Base-by-base conservation (phyloP, 2,888 invertebrate genomes). In the Steinernema hermaphroditum region DNA sequence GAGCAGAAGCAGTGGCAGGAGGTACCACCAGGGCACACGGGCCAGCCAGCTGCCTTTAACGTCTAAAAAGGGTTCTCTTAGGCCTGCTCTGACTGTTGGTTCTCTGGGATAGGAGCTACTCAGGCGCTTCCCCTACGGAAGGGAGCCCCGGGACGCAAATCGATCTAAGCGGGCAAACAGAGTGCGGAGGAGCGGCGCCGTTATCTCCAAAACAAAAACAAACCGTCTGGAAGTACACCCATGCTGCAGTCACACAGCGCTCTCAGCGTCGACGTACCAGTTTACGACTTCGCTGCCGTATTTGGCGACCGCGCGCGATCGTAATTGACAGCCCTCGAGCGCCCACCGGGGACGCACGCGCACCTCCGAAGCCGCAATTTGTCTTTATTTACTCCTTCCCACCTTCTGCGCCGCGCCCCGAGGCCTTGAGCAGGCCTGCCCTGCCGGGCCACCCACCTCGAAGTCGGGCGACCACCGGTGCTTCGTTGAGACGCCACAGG, bases 401-500 rank as follows among this genome's bases (percentile, higher is more conserved):
- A 12, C 2, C 2, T 8, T 6, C 22, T 29, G 9, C 4, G n/a
- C 1, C 9, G 16, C 46, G 16, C 46, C 46, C 46, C 46, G 2
- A 6, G 32, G 27, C 24, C 54, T 24, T 14, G 27, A 54, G 27
- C 54, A 19, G 24, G 27, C 14, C 54, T 2, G 24, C 22, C 19
- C 54, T 27, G 9, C 9, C 9, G 14, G 27, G n/a, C 27, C 16
- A 74, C 79, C 44, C 69, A 86, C 86, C 84, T 79, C 86, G 74
- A 29, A 82, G 75, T 57, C 85, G 74, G n/a, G 83, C 86, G 69
- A 82, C 78, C 12, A 86, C 77, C 29, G 86, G 86, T 57, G 81
- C 82, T 27, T 78, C 83, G 72, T 80, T 80, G 34, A 86, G 75
- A 72, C 80, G 81, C 86, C 86, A 86, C 54, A 81, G 77, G 24